Conservation (phyloP, 92 coral and sea anemone species). For the Montipora capitata region DNA sequence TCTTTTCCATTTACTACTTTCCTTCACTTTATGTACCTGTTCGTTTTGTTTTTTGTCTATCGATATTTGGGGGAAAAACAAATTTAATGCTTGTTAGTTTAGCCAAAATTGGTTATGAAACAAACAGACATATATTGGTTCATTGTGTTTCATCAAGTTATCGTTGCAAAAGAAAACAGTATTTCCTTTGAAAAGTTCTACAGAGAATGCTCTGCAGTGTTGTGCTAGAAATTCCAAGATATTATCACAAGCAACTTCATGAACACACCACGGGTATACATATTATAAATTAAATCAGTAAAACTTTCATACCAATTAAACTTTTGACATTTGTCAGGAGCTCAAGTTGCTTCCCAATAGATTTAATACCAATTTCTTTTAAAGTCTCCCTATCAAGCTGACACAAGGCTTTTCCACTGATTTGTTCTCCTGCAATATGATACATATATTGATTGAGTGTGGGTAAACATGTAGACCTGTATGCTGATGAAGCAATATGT, state of each 20-base stretch:
- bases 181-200: not conserved
- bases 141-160: not conserved
- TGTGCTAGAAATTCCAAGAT: not conserved
- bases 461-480: not conserved
- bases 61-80: constrained; percentile 26
- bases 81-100: constrained; percentile 19
- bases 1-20: constrained; percentile 51
- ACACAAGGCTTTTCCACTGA: not conserved
- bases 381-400: not conserved
- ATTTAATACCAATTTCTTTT: not conserved
- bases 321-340: not conserved
- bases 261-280: constrained; percentile 2
- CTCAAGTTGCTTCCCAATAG: not conserved
- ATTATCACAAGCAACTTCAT: constrained; percentile 4
- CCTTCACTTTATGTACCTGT: constrained; percentile 1
- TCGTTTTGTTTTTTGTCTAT: constrained; percentile 15
- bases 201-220: not conserved
- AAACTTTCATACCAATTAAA: not conserved
- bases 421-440: not conserved
- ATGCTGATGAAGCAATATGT: not conserved
- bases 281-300: not conserved
- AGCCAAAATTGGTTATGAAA: constrained; percentile 36
- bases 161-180: not conserved
- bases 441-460: constrained; percentile 2
- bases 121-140: constrained; percentile 10